Evolutionary conservation across 2,113 vertebrate species (phyloP), one percentile per base, ranked within the genome.

Genomic region (Rhizomys pruinosus): DNA sequence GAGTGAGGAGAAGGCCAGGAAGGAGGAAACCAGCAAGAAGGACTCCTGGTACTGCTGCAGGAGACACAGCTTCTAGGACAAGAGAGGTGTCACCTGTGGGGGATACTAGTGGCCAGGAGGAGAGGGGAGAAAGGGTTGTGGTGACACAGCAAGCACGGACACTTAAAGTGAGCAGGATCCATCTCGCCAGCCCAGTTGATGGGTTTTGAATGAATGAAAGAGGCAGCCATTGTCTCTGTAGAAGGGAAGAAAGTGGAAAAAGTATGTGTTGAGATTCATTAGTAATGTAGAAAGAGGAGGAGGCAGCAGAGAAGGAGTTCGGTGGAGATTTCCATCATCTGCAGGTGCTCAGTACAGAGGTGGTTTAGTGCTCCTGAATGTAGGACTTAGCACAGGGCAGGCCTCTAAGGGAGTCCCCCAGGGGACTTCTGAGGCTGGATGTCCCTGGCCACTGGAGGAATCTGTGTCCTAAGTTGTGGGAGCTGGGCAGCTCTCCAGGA

Each of bases 121-220:
- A 7, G 61, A 22, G 55, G 66, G 42, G 32, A 76, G 86, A 7
- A 3, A 22, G 1, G 1, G 61, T 76, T 1, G 3, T 7, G 8
- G 1, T 23, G 68, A 12, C 1, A 13, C 11, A 32, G 29, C 4
- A 5, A 47, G 68, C 1, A 7, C 2, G 55, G 16, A 32, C 27
- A n/a, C 4, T n/a, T 25, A 55, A 29, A 6, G 4, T 23, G 8
- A 52, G 17, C 9, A n/a, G 23, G 47, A 52, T 7, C 47, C 47
- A 52, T 11, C 47, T 52, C 47, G 37, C 34, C 84, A 3, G 1
- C 57, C 9, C 1, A 8, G 8, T 27, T 52, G 29, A 34, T 32
- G 42, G 71, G 12, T 61, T 77, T 55, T 59, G 37, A n/a, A 68
- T 42, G 27, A 73, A 69, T 59, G 39, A 66, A 91, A 61, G 63